phyloP scores from a whole-genome alignment of 2,797 vertebrate species.

The Astyanax mexicanus region DNA sequence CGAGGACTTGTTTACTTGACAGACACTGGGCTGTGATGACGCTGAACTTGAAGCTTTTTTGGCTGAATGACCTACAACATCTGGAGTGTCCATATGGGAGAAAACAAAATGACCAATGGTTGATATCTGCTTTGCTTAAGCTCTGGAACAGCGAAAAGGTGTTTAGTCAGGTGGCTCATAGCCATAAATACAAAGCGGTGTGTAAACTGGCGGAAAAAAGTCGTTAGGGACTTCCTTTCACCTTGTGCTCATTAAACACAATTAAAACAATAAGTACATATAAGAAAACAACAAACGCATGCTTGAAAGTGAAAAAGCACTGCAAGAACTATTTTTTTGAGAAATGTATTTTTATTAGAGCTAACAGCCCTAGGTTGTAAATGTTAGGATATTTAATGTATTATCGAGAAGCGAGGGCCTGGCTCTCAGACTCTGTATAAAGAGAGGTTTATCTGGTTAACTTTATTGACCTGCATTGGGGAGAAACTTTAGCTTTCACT shows the following conservation, averaged over 20 bases:
- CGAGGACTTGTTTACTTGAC: conserved; percentile 59
- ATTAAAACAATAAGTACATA: conserved; percentile 41
- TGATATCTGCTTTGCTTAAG: conserved; percentile 36
- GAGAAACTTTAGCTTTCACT: conserved; percentile 84
- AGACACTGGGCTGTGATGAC: conserved; percentile 70
- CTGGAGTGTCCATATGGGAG: conserved; percentile 36
- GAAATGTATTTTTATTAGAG: conserved; percentile 99
- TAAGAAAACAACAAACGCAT: conserved; percentile 80
- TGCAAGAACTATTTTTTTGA: conserved; percentile 98
- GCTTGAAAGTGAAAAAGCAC: conserved; percentile 89
- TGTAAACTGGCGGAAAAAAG: conserved; percentile 44
- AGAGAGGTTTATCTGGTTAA: conserved; percentile 95
- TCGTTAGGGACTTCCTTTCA: conserved; percentile 55
- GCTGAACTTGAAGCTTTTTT: conserved; percentile 78
- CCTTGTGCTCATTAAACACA: conserved; percentile 62
- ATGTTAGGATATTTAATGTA: conserved; percentile 97
- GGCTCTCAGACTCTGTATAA: conserved; percentile 88
- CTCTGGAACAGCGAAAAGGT: conserved; percentile 21
- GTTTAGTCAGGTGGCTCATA: conserved; percentile 29
- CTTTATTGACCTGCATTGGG: conserved; percentile 82
- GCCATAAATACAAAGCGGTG: conserved; percentile 16
- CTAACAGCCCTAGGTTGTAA: conserved; percentile 98
- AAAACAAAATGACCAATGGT: conserved; percentile 14
- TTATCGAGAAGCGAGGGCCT: conserved; percentile 83
- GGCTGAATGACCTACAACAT: conserved; percentile 80